Conservation (phyloP, 2,888 invertebrate species). For the Strigamia maritima region DNA sequence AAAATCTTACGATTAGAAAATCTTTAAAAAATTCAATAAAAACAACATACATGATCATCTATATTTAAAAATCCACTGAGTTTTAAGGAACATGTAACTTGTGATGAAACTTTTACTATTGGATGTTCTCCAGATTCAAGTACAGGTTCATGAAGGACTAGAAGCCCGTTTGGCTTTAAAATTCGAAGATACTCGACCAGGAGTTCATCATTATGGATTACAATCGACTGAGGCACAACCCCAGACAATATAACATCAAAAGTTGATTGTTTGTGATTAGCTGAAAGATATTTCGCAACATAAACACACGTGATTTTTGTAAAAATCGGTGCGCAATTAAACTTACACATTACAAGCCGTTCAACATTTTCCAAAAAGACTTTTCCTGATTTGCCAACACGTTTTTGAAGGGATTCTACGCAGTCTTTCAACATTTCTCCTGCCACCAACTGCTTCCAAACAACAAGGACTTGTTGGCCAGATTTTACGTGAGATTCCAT, state of each 20-base stretch:
- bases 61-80: neutral
- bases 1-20: neutral
- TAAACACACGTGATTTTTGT: neutral
- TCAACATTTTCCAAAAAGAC: constrained; percentile 63
- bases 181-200: constrained; percentile 58
- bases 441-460: constrained; percentile 59
- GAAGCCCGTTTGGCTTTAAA: constrained; percentile 44
- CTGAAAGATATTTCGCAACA: constrained; percentile 51
- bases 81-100: neutral
- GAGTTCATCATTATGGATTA: constrained; percentile 54
- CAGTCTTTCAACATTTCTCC: constrained; percentile 57
- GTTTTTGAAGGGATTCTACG: constrained; percentile 57
- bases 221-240: constrained; percentile 54
- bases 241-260: constrained; percentile 63
- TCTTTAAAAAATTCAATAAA: neutral
- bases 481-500: constrained; percentile 26
- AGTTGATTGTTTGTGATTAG: constrained; percentile 59
- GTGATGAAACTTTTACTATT: neutral
- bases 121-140: constrained; percentile 1
- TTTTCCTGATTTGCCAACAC: constrained; percentile 50
- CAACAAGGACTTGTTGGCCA: constrained; percentile 58
- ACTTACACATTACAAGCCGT: constrained; percentile 62
- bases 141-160: constrained; percentile 43
- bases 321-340: neutral
- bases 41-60: neutral